Conservation (phyloP, 23 tunicate species). For the Halocynthia aurantium region DNA sequence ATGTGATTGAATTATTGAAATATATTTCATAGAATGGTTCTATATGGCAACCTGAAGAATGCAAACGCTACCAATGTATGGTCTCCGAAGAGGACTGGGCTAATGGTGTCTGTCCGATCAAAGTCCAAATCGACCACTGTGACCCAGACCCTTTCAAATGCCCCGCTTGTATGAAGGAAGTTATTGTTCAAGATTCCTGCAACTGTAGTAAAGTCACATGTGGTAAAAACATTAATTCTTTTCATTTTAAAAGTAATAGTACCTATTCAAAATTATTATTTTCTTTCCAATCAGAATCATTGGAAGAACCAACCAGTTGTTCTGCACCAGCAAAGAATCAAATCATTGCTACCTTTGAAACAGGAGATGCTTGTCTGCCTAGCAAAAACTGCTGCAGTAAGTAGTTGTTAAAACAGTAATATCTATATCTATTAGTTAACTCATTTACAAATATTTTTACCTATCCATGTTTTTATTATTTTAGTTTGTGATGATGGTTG, state of each 20-base stretch:
- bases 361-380: slow-evolving; percentile 34
- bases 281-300: slow-evolving; percentile 1
- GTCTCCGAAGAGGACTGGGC: slow-evolving; percentile 44
- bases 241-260: no score
- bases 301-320: slow-evolving; percentile 23
- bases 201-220: slow-evolving; percentile 17
- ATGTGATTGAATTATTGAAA: no score
- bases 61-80: slow-evolving; percentile 22
- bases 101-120: slow-evolving; percentile 22
- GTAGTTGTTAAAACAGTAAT: background rate
- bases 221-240: background rate
- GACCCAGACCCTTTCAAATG: slow-evolving; percentile 23
- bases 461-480: background rate
- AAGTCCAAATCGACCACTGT: slow-evolving; percentile 18
- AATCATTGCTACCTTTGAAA: slow-evolving; percentile 28
- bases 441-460: background rate
- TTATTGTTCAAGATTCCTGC: slow-evolving; percentile 33
- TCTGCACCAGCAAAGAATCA: slow-evolving; percentile 37
- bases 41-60: slow-evolving; percentile 37
- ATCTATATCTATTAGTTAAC: background rate
- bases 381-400: slow-evolving; percentile 59
- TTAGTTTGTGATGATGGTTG: slow-evolving; percentile 46
- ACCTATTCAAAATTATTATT: no score
- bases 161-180: slow-evolving; percentile 35
- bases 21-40: slow-evolving; percentile 23